phyloP scores from a whole-genome alignment of 2,797 vertebrate genomes.

The Novumbra hubbsi region DNA sequence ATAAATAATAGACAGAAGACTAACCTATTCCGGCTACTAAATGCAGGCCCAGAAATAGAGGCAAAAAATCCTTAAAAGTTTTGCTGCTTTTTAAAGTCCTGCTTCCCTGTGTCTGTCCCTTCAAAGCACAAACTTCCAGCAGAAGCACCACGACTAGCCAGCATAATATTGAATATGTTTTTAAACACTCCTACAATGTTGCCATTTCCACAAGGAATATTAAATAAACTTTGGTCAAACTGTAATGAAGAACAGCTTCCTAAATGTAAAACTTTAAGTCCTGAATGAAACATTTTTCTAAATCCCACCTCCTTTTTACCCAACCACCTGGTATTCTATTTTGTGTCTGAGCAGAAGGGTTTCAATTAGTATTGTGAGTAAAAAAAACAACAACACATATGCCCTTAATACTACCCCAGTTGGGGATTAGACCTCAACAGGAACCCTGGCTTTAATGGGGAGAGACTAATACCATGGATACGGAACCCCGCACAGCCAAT shows the following conservation, averaged over 20 bases:
- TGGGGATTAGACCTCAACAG: constrained; percentile 61
- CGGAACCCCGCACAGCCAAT: constrained; percentile 56
- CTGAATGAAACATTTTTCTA: constrained; percentile 28
- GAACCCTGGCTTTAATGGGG: constrained; percentile 62
- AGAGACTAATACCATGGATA: constrained; percentile 64
- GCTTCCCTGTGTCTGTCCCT: constrained; percentile 50
- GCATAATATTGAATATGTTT: constrained; percentile 64
- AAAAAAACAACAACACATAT: constrained; percentile 64
- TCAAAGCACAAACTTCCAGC: constrained; percentile 55
- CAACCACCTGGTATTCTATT: constrained; percentile 56
- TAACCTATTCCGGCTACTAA: constrained; percentile 27
- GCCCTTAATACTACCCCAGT: constrained; percentile 53
- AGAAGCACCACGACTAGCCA: constrained; percentile 57
- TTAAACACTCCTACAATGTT: constrained; percentile 56
- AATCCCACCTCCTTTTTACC: constrained; percentile 20
- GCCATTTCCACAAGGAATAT: constrained; percentile 66
- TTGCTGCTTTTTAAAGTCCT: constrained; percentile 45
- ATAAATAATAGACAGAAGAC: constrained; percentile 43
- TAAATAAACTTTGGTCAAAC: constrained; percentile 55
- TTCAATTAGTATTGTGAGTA: constrained; percentile 60
- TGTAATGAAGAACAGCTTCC: constrained; percentile 69
- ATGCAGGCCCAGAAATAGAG: constrained; percentile 40
- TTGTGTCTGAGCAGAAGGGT: constrained; percentile 58
- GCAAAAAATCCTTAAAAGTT: constrained; percentile 56
- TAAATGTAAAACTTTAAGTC: constrained; percentile 52